These are phyloP conservation scores for Ditula angustiorana DNA, from an alignment of 2,888 invertebrate genomes.

Conservation along the genomic window DNA sequence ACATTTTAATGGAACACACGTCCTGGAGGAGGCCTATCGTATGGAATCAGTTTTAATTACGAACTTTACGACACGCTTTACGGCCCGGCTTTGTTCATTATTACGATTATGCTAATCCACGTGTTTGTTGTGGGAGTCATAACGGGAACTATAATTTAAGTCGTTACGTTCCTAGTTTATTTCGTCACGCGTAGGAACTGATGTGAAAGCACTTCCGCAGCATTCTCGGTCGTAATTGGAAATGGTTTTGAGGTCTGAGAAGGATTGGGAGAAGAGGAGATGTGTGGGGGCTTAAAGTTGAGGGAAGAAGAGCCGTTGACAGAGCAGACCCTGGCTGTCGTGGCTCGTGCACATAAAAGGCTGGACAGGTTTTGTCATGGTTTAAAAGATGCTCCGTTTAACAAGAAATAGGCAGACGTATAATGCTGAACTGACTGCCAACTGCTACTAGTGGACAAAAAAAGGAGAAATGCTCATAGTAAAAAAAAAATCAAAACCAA, in stretches of 20 bases:
- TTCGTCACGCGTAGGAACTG: background rate
- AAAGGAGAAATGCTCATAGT: too few species aligned
- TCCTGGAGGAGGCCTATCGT: conserved; percentile 4
- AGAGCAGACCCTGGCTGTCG: too few species aligned
- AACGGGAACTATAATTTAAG: conserved; percentile 14
- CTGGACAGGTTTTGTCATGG: too few species aligned
- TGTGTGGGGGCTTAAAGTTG: too few species aligned
- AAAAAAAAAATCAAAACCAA: too few species aligned
- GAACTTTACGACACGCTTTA: conserved; percentile 5
- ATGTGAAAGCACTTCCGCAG: too few species aligned
- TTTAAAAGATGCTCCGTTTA: too few species aligned
- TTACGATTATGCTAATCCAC: conserved; percentile 25
- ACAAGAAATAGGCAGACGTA: too few species aligned
- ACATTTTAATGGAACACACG: conserved; percentile 26
- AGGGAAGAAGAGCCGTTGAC: too few species aligned
- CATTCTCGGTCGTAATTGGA: background rate
- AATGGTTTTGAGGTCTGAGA: background rate
- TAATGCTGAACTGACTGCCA: too few species aligned
- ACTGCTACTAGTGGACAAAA: too few species aligned
- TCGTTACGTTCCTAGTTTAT: conserved; percentile 3
- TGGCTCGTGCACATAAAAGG: too few species aligned
- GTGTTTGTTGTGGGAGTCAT: conserved; percentile 3
- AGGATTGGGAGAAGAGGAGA: background rate
- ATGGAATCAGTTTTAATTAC: conserved; percentile 23
- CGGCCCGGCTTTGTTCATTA: conserved; percentile 14